Conservation (phyloP, 2,113 vertebrate genomes). For the Setophaga kirtlandii region DNA sequence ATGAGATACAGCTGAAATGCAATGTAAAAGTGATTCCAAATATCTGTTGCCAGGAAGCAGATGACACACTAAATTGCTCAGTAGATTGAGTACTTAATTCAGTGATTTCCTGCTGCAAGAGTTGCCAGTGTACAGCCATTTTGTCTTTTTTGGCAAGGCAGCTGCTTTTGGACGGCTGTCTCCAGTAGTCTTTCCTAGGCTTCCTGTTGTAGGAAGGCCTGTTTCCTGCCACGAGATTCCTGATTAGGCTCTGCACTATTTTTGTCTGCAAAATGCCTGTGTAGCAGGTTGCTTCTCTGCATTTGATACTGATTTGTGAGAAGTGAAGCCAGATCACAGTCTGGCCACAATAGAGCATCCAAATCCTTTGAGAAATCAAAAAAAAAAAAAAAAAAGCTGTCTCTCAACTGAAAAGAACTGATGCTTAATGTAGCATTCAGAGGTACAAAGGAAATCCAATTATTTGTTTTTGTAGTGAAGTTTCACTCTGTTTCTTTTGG, state of each 20-base stretch:
- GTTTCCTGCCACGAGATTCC: constrained; percentile 78
- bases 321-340: constrained; percentile 51
- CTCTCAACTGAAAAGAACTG: background rate
- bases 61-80: constrained; percentile 82
- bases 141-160: constrained; percentile 80
- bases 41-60: constrained; percentile 82
- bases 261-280: constrained; percentile 69
- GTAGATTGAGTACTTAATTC: constrained; percentile 80
- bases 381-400: background rate
- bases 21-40: constrained; percentile 74
- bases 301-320: constrained; percentile 64
- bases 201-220: constrained; percentile 84
- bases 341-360: constrained; percentile 44
- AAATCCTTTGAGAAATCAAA: constrained; percentile 51
- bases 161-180: constrained; percentile 74
- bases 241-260: constrained; percentile 80
- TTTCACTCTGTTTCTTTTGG: background rate
- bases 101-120: constrained; percentile 77
- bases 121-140: constrained; percentile 75
- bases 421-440: background rate
- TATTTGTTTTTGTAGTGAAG: background rate
- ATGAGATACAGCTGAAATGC: constrained; percentile 71
- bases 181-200: constrained; percentile 78
- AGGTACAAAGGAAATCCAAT: background rate
- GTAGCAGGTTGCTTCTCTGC: constrained; percentile 53